Base-by-base conservation (phyloP, 1,140 invertebrate genomes). In the Latrodectus geometricus region DNA sequence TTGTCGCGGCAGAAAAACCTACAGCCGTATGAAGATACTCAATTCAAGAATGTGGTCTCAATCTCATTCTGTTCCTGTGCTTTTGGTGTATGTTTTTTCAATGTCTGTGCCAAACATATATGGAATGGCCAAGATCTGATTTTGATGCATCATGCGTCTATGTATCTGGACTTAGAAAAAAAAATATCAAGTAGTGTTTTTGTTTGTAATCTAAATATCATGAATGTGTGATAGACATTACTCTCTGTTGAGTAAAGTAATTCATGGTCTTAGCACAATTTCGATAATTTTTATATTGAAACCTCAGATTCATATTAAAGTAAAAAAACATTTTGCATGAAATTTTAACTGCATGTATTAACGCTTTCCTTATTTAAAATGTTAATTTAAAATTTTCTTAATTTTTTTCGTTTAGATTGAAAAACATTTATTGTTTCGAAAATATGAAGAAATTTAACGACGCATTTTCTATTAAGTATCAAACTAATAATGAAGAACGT, bases 1-100 rank as follows among this genome's bases (percentile, higher is more conserved):
- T 92, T 50, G 89, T 91, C 11, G 89, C 89, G 61, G 86, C 89
- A 50, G 89, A 90, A 70, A 89, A 89, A 61, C 75, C 82, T 14
- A 61, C 66, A 14, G 72, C n/a, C 14, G 75, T 88, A 17, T 88
- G 82, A 88, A 88, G 72, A 69, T 69, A 75, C 66, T 76, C 75
- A 79, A 74, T 61, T 20, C 14, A 2, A 4, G n/a, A 66, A 78
- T 20, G 21, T n/a, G n/a, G 52, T 70, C 56, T 68, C 81, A 15
- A 68, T 70, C n/a, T 75, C 20, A 49, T 74, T 68, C 54, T 61
- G 83, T 86, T 86, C 75, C 74, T 77, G 74, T 76, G 83, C 83
- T 86, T 86, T 86, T 86, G 83, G 23, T 86, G 83, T 86, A 77
- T 86, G 61, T 86, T 86, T 83, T 20, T 15, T 80, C 74, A 35